Percentiles rank a stretch among this genome's conserved stretches.
Conservation (phyloP, 1,140 invertebrate species). For the Zaprionus capensis region DNA sequence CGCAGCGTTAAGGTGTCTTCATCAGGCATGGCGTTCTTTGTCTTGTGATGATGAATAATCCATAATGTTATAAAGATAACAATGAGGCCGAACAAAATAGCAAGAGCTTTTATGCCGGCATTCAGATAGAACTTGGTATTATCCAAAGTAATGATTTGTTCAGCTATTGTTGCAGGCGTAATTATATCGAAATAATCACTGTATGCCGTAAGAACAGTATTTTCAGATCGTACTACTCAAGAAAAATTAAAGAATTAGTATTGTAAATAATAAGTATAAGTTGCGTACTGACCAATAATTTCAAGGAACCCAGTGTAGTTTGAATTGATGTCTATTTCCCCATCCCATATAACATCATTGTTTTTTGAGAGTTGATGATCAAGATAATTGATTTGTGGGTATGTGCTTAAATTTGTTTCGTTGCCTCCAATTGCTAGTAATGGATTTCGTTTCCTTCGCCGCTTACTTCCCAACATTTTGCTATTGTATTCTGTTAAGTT, state of each 20-base stretch:
- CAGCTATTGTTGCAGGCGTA: slow-evolving; percentile 68
- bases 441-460: slow-evolving; percentile 58
- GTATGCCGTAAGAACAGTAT: slow-evolving; percentile 85
- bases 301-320: slow-evolving; percentile 94
- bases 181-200: slow-evolving; percentile 87
- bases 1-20: slow-evolving; percentile 90
- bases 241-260: neutral
- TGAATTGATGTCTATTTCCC: slow-evolving; percentile 89
- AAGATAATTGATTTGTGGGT: slow-evolving; percentile 24
- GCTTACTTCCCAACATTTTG: slow-evolving; percentile 72
- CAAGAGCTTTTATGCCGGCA: slow-evolving; percentile 85
- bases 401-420: slow-evolving; percentile 27
- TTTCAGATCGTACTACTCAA: slow-evolving; percentile 63
- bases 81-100: slow-evolving; percentile 88
- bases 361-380: slow-evolving; percentile 24
- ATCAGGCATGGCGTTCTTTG: slow-evolving; percentile 90
- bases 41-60: slow-evolving; percentile 88
- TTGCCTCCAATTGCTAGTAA: slow-evolving; percentile 45
- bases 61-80: slow-evolving; percentile 88
- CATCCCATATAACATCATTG: slow-evolving; percentile 86
- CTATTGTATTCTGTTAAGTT: slow-evolving; percentile 75
- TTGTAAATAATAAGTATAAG: neutral
- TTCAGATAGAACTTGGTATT: slow-evolving; percentile 74
- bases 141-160: slow-evolving; percentile 60
- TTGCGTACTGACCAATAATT: slow-evolving; percentile 87